Percentiles rank a stretch among this genome's conserved stretches.
Conservation (phyloP, 2,888 invertebrate genomes). For the Ramazzottius varieornatus region DNA sequence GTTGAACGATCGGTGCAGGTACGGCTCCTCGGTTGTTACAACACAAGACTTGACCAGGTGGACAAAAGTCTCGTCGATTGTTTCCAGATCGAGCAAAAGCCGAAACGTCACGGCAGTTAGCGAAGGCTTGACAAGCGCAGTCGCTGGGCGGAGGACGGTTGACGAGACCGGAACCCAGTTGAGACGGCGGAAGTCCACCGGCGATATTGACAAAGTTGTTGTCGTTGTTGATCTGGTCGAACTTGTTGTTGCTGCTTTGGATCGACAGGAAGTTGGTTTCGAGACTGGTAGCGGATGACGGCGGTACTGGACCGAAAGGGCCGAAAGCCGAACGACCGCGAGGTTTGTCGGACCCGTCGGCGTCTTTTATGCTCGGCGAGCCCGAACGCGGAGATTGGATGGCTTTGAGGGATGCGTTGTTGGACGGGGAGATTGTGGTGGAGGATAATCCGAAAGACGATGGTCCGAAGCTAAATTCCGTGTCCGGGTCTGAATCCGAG, state of each 20-base stretch:
- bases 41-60: not conserved
- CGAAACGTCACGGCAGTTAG: not conserved
- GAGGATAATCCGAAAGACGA: no score
- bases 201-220: not conserved
- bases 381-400: no score
- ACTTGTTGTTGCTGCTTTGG: not conserved
- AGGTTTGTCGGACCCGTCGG: no score
- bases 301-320: no score
- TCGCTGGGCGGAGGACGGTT: not conserved
- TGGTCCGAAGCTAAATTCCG: no score
- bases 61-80: not conserved
- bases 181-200: not conserved
- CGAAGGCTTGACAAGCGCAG: not conserved
- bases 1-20: not conserved
- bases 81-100: not conserved
- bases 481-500: no score
- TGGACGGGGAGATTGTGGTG: no score
- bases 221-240: not conserved
- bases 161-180: not conserved
- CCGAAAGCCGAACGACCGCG: no score
- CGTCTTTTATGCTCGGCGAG: no score
- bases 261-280: conserved; percentile 2
- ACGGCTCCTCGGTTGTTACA: not conserved
- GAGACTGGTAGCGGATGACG: not conserved
- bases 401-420: no score